These are phyloP conservation scores for Antedon mediterranea DNA, from an alignment of 53 echinoderm and acorn worm species.

Conservation along the genomic window DNA sequence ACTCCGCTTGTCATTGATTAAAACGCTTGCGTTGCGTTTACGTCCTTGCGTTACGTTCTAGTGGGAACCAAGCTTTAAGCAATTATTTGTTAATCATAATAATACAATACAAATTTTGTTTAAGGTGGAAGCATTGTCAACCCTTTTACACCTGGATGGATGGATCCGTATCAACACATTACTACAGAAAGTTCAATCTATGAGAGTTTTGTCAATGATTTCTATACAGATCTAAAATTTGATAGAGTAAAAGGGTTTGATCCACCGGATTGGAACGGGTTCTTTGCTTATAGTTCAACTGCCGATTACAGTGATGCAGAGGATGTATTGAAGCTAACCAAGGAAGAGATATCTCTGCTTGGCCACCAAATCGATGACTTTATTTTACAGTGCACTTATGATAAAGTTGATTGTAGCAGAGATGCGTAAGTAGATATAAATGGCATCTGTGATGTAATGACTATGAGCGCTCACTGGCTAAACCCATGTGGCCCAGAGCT, in stretches of 20 bases:
- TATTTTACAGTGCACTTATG: constrained; percentile 22
- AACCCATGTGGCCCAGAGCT: no score
- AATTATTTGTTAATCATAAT: no score
- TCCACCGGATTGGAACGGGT: constrained; percentile 32
- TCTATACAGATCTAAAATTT: constrained; percentile 11
- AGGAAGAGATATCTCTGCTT: constrained; percentile 4
- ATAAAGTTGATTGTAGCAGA: constrained; percentile 5
- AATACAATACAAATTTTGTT: neutral
- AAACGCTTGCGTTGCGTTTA: no score
- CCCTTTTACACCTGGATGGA: neutral
- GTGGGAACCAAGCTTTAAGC: no score
- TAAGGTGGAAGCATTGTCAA: neutral
- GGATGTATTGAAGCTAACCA: constrained; percentile 21
- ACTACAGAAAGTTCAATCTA: neutral
- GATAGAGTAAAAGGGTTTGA: constrained; percentile 13
- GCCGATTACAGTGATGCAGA: constrained; percentile 27
- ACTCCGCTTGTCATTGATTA: no score
- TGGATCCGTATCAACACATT: neutral
- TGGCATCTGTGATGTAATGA: no score
- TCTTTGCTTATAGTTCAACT: constrained; percentile 27
- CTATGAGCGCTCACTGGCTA: no score
- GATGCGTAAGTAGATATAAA: neutral
- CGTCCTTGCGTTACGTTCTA: no score
- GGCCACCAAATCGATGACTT: constrained; percentile 33
- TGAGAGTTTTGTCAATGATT: neutral